These are phyloP conservation scores for Drosophila grimshawi DNA, from an alignment of 1,140 invertebrate species.

Conservation along the genomic window DNA sequence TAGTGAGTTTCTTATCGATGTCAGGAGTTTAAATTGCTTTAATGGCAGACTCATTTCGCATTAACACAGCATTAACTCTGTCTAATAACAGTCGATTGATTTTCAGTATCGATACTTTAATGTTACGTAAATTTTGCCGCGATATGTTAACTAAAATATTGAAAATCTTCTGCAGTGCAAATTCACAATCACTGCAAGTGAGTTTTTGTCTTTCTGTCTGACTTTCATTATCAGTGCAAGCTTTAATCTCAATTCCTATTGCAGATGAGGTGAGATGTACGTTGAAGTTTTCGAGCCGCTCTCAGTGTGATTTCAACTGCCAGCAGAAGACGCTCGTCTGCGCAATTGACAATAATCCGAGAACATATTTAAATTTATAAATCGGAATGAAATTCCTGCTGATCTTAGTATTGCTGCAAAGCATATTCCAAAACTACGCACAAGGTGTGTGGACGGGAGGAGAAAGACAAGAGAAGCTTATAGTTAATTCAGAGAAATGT, in stretches of 20 bases:
- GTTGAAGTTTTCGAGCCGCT: slow-evolving; percentile 28
- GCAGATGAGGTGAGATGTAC: slow-evolving; percentile 3
- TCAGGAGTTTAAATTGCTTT: background rate
- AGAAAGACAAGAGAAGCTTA: background rate
- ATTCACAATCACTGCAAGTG: too few species aligned
- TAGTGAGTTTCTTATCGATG: background rate
- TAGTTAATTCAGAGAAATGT: slow-evolving; percentile 21
- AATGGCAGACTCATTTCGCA: background rate
- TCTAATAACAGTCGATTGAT: background rate
- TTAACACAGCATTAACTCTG: background rate
- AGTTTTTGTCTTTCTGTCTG: background rate
- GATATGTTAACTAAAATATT: background rate
- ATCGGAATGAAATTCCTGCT: slow-evolving; percentile 36
- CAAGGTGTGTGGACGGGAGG: slow-evolving; percentile 46
- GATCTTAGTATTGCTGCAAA: slow-evolving; percentile 24
- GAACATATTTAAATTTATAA: slow-evolving; percentile 10
- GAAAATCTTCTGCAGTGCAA: too few species aligned
- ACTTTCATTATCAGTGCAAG: background rate
- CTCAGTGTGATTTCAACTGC: slow-evolving; percentile 57
- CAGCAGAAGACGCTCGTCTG: slow-evolving; percentile 29
- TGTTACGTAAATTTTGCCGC: background rate
- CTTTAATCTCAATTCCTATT: background rate
- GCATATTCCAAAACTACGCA: slow-evolving; percentile 15
- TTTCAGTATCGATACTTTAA: background rate
- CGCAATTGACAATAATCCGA: slow-evolving; percentile 21